A percentile compares a stretch with the other conserved stretches of the same genome.
Conservation (phyloP, 1,140 invertebrate species). For the Cotesia typhae region DNA sequence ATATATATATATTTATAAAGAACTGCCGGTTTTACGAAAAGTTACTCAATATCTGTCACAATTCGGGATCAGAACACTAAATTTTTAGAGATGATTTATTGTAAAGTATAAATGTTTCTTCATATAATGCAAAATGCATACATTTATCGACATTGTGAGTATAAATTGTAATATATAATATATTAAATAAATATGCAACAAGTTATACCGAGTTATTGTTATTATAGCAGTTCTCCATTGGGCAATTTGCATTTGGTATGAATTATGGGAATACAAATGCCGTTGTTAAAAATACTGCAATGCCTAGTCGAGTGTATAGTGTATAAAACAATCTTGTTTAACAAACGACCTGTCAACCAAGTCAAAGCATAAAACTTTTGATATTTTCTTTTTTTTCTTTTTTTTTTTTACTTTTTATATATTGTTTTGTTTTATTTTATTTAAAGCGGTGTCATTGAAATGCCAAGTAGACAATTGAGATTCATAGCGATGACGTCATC, state of each 20-base stretch:
- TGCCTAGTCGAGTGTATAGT: slow-evolving; percentile 6
- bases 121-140: no score
- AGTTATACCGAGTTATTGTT: no score
- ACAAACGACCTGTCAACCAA: slow-evolving; percentile 30
- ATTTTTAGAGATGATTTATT: no score
- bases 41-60: no score
- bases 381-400: not conserved
- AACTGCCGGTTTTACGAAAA: no score
- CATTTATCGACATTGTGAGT: no score
- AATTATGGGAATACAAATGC: slow-evolving; percentile 35
- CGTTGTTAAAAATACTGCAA: not conserved
- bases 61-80: no score
- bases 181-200: no score
- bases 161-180: no score
- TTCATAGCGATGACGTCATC: slow-evolving; percentile 41
- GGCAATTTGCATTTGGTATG: slow-evolving; percentile 32
- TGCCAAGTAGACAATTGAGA: slow-evolving; percentile 41
- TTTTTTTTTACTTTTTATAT: slow-evolving; percentile 12
- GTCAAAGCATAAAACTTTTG: not conserved
- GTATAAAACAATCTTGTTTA: slow-evolving; percentile 35
- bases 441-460: slow-evolving; percentile 33
- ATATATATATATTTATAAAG: no score
- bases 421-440: no score
- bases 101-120: no score
- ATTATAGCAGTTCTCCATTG: not conserved